Conservation (phyloP, 53 echinoderm and acorn worm species). For the Stichopus horrens region DNA sequence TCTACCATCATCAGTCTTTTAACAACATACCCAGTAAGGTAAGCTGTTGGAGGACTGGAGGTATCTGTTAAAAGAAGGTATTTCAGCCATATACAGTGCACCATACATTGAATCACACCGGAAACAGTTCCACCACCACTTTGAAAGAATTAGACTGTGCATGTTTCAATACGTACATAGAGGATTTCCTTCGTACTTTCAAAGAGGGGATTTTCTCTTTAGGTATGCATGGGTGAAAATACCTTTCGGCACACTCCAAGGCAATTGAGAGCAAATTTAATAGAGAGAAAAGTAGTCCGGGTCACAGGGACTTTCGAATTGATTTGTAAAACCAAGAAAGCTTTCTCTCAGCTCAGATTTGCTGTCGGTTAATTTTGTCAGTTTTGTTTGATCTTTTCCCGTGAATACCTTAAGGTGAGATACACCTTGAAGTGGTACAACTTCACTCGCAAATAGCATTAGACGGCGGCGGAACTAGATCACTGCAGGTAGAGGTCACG, state of each 20-base stretch:
- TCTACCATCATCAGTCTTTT: too few species aligned
- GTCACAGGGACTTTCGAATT: conserved; percentile 12
- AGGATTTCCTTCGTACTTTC: not conserved
- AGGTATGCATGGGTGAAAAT: conserved; percentile 19
- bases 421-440: conserved; percentile 3
- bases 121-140: not conserved
- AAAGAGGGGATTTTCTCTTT: conserved; percentile 4
- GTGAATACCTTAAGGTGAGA: conserved; percentile 8
- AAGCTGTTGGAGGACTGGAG: too few species aligned
- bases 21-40: too few species aligned
- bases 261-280: not conserved
- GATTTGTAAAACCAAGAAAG: conserved; percentile 1
- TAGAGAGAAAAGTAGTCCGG: conserved; percentile 11
- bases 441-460: not conserved
- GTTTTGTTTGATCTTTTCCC: conserved; percentile 7
- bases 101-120: not conserved
- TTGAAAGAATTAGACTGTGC: conserved; percentile 3
- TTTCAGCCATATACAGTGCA: too few species aligned
- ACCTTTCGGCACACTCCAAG: not conserved
- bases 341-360: not conserved
- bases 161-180: conserved; percentile 15
- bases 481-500: conserved; percentile 6
- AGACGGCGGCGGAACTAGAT: not conserved
- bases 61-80: too few species aligned
- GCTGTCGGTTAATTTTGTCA: conserved; percentile 24